A percentile compares a stretch with the other conserved stretches of the same genome.
Evolutionary conservation across 2,113 vertebrate genomes (phyloP).

Genomic region (Xerus inauris): DNA sequence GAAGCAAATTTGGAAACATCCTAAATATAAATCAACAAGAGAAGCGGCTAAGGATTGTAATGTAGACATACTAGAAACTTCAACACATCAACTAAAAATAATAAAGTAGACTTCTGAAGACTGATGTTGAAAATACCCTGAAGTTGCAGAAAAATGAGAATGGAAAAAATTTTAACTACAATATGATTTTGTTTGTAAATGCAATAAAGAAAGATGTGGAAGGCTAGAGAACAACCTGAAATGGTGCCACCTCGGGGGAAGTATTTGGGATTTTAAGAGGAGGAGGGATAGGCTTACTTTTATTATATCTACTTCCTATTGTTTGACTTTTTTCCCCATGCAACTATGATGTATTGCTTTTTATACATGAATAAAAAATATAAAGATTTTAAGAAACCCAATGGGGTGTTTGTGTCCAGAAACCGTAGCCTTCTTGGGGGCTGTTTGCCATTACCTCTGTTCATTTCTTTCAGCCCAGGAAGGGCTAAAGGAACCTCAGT

Average conservation of each 20-base stretch:
- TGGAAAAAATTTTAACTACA: slow-evolving; percentile 38
- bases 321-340: neutral
- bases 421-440: slow-evolving; percentile 57
- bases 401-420: slow-evolving; percentile 52
- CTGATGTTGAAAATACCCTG: neutral
- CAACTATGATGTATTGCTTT: slow-evolving; percentile 70
- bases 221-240: slow-evolving; percentile 42
- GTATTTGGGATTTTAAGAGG: slow-evolving; percentile 44
- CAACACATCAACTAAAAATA: neutral
- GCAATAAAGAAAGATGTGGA: slow-evolving; percentile 59
- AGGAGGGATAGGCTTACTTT: slow-evolving; percentile 49
- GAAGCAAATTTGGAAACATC: neutral
- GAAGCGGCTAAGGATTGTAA: neutral
- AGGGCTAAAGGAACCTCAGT: slow-evolving; percentile 79
- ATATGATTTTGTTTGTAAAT: slow-evolving; percentile 63
- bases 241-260: slow-evolving; percentile 55
- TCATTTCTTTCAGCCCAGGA: slow-evolving; percentile 51
- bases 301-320: slow-evolving; percentile 64
- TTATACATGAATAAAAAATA: slow-evolving; percentile 73
- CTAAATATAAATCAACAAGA: neutral
- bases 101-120: neutral
- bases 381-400: slow-evolving; percentile 68
- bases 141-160: slow-evolving; percentile 45
- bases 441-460: slow-evolving; percentile 57
- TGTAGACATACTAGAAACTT: neutral